Conservation (phyloP, 2,888 invertebrate genomes). For the Plebejus argus region DNA sequence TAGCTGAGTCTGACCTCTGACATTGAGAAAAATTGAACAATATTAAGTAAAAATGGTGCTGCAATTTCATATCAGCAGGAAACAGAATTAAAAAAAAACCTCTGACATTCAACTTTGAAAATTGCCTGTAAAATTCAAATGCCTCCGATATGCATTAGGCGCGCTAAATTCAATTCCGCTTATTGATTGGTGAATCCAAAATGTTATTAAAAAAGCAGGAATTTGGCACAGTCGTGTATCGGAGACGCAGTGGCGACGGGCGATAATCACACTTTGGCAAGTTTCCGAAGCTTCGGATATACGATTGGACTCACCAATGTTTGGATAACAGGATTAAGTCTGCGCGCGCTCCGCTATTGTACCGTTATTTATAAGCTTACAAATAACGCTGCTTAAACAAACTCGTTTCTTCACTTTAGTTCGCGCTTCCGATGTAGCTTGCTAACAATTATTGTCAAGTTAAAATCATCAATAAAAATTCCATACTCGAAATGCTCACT, state of each 20-base stretch:
- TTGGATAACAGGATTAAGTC: slow-evolving; percentile 36
- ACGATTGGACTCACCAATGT: slow-evolving; percentile 20
- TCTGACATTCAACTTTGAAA: neutral
- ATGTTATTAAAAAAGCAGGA: slow-evolving; percentile 30
- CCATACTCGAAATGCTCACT: neutral
- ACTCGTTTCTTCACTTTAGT: slow-evolving; percentile 16
- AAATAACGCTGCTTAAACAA: slow-evolving; percentile 25
- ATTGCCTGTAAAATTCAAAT: neutral
- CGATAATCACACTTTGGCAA: slow-evolving; percentile 49
- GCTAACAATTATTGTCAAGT: neutral
- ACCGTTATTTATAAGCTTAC: slow-evolving; percentile 25
- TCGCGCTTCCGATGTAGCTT: neutral
- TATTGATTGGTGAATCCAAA: slow-evolving; percentile 17
- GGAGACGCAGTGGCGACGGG: slow-evolving; percentile 48
- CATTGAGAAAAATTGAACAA: no score
- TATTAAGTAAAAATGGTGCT: no score
- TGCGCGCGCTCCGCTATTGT: slow-evolving; percentile 17
- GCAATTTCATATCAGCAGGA: no score
- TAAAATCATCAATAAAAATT: neutral
- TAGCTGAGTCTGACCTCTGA: neutral
- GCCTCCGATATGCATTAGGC: neutral
- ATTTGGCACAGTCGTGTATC: slow-evolving; percentile 34
- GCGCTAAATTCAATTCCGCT: neutral
- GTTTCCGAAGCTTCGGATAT: slow-evolving; percentile 36
- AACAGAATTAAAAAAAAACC: no score